Evolutionary conservation across 2,113 vertebrate genomes (phyloP).

Genomic region (Aleadryas rufinucha): DNA sequence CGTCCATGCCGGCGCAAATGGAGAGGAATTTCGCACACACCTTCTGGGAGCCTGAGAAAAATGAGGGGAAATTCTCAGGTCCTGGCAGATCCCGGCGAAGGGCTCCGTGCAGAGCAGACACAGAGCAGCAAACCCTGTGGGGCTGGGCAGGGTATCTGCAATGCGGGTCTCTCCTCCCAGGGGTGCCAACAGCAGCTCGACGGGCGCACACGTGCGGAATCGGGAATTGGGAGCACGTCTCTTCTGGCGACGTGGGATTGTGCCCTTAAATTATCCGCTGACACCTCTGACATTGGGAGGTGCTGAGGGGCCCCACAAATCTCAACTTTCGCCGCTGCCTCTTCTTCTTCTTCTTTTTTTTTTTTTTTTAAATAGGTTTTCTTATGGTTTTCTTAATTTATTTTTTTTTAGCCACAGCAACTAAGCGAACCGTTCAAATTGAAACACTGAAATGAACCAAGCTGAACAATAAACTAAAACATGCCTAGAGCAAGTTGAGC

Average conservation of each 20-base stretch:
- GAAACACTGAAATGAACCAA: constrained; percentile 74
- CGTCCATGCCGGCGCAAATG: fast-evolving
- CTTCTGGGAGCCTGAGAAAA: fast-evolving
- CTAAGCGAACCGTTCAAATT: constrained; percentile 72
- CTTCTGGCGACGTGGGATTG: not conserved
- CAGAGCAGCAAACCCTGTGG: not conserved
- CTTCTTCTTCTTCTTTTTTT: not conserved
- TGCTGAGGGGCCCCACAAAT: constrained; percentile 46
- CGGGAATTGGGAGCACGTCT: not conserved
- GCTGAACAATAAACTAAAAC: constrained; percentile 83
- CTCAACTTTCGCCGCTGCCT: constrained; percentile 37
- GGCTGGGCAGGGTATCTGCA: constrained; percentile 33
- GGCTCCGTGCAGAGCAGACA: fast-evolving
- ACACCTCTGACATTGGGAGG: constrained; percentile 61
- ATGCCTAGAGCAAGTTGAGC: constrained; percentile 81
- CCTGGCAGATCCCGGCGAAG: fast-evolving
- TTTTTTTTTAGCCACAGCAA: constrained; percentile 69
- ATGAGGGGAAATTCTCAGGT: fast-evolving
- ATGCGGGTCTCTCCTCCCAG: constrained; percentile 16
- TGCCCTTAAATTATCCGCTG: constrained; percentile 54
- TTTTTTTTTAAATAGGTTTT: constrained; percentile 56
- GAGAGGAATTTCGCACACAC: fast-evolving
- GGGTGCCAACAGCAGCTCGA: not conserved
- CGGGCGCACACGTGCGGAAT: not conserved
- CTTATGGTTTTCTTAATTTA: constrained; percentile 65